Conservation (phyloP, 2,113 vertebrate genomes). For the Desmodus rotundus region DNA sequence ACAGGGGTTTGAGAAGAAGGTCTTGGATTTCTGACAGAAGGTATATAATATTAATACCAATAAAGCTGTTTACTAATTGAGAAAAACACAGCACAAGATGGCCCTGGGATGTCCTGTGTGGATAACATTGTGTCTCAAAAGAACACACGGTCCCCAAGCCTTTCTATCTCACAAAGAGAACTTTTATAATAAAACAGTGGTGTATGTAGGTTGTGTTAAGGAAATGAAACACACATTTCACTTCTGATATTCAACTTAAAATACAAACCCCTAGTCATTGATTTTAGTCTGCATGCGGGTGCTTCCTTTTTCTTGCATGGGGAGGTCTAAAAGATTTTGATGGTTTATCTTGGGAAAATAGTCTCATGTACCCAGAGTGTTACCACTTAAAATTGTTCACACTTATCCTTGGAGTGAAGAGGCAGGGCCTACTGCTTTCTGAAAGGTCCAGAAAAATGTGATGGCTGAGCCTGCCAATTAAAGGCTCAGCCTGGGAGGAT, state of each 20-base stretch:
- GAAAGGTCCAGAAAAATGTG: background rate
- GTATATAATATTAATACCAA: background rate
- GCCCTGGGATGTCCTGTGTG: background rate
- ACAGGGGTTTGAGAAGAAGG: background rate
- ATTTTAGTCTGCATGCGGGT: background rate
- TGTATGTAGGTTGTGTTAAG: background rate
- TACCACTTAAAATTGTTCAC: background rate
- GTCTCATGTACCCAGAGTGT: background rate
- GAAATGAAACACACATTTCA: background rate
- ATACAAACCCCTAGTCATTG: background rate
- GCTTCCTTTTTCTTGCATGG: background rate
- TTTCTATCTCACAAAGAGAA: background rate
- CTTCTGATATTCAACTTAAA: background rate
- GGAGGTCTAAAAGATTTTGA: background rate
- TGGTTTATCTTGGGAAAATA: background rate
- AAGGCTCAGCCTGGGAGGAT: background rate
- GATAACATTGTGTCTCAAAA: background rate
- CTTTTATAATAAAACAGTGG: background rate
- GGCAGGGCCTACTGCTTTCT: background rate
- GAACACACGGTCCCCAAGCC: background rate
- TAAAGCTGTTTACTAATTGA: background rate
- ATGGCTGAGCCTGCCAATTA: background rate
- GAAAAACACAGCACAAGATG: background rate
- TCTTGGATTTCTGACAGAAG: conserved; percentile 9
- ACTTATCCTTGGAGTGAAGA: background rate